Base-by-base conservation (phyloP, 2,113 vertebrate species). In the Tupaia tana region DNA sequence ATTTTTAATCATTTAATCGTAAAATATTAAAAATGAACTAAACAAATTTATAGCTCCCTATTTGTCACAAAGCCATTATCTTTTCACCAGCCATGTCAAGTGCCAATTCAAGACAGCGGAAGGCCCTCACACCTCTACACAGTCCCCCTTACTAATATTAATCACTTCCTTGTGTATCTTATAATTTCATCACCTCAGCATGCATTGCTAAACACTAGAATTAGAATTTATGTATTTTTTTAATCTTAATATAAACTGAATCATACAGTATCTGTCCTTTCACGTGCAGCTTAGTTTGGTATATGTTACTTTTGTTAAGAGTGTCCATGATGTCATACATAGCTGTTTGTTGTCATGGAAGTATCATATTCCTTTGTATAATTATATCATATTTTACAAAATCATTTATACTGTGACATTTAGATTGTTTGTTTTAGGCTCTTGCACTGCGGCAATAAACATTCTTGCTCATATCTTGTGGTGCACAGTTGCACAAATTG, bases 21-120 rank as follows among this genome's bases (percentile, higher is more conserved):
- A n/a, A 90, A 96, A 66, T 34, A 75, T 52, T 69, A 25, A 54
- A 79, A 86, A 87, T 64, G 54, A 77, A 22, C 81, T 83, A 94
- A 94, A 70, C 7, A 86, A 88, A 31, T 19, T 3, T 24, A 27
- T 67, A 82, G 54, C 10, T 90, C 52, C 59, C 83, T 79, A 27
- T 90, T 90, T 79, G 20, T 43, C 19, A 86, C 15, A 67, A 22
- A 94, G 3, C 58, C 3, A 9, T 84, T 24, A 86, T 7, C 5
- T 9, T 74, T 95, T 85, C 11, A 59, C 18, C 11, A 67, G 27
- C 2, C 24, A 6, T 70, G 10, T 67, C 20, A 18, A 69, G n/a
- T 43, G 43, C 43, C 43, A 43, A 43, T 43, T 43, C 22, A 73
- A 64, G 77, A 63, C 13, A 61, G 10, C 10, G 24, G 22, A 69